A percentile compares a stretch with the other conserved stretches of the same genome.
Conservation (phyloP, 2,113 vertebrate genomes). For the Paratilapia polleni region DNA sequence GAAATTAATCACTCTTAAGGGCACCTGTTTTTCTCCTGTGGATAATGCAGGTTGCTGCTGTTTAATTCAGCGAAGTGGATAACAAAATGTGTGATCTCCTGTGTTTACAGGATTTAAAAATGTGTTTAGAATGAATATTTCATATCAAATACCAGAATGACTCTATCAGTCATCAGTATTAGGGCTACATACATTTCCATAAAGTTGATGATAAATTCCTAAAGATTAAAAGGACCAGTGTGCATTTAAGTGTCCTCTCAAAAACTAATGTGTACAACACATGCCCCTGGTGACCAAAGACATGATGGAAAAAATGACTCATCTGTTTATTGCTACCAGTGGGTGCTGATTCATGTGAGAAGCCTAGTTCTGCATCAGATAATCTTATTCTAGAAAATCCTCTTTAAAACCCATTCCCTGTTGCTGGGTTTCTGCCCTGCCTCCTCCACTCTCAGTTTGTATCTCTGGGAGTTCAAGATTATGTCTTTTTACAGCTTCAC, state of each 20-base stretch:
- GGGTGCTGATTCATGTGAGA: slow-evolving; percentile 14
- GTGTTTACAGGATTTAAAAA: background rate
- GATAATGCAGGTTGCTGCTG: background rate
- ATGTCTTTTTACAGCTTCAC: slow-evolving; percentile 44
- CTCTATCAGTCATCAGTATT: background rate
- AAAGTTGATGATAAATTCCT: background rate
- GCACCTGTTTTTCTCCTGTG: background rate
- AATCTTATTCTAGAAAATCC: background rate
- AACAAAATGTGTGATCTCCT: background rate
- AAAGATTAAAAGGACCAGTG: background rate
- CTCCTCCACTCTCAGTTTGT: background rate
- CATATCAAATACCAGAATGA: background rate
- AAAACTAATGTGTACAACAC: background rate
- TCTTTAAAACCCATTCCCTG: background rate
- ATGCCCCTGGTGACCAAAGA: background rate
- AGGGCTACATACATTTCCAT: background rate
- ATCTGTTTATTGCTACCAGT: background rate
- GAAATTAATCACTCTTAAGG: background rate
- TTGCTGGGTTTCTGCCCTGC: background rate
- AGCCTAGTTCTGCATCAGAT: background rate
- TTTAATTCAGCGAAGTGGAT: background rate
- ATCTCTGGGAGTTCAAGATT: slow-evolving; percentile 24
- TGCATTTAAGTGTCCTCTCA: background rate
- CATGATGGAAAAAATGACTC: background rate
- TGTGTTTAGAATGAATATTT: background rate